phyloP scores from a whole-genome alignment of 2,888 invertebrate species.

The Epistrophe grossulariae region DNA sequence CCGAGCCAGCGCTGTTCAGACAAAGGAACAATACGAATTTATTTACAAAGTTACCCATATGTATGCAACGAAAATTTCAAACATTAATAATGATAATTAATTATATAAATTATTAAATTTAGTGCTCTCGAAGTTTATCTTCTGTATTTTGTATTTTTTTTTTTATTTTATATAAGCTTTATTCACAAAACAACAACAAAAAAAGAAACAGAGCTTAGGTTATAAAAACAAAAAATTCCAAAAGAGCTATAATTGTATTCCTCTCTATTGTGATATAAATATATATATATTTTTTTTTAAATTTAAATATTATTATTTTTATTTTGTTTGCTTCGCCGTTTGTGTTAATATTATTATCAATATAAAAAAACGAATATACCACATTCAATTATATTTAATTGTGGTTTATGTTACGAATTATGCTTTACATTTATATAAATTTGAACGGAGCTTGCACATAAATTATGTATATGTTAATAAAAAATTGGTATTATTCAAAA shows the following conservation, averaged over 20 bases:
- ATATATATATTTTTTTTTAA: conserved; percentile 53
- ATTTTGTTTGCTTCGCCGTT: conserved; percentile 65
- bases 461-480: conserved; percentile 13
- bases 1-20: conserved; percentile 94
- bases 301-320: conserved; percentile 63
- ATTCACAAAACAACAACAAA: conserved; percentile 35
- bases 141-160: conserved; percentile 15
- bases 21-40: conserved; percentile 95
- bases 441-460: conserved; percentile 45
- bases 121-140: conserved; percentile 17
- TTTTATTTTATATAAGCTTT: conserved; percentile 20
- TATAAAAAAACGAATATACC: conserved; percentile 9
- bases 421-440: conserved; percentile 27
- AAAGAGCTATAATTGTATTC: conserved; percentile 73
- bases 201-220: conserved; percentile 42
- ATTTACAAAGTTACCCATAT: conserved; percentile 95
- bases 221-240: conserved; percentile 47
- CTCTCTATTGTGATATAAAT: conserved; percentile 80
- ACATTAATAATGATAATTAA: conserved; percentile 87
- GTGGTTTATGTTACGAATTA: conserved; percentile 29
- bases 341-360: conserved; percentile 32
- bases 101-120: conserved; percentile 3
- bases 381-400: background rate
- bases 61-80: conserved; percentile 93
- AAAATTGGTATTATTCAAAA: conserved; percentile 67